Evolutionary conservation across 2,888 invertebrate genomes (phyloP), one percentile per base, ranked within the genome.

Genomic region (Tryphoninae sp.): DNA sequence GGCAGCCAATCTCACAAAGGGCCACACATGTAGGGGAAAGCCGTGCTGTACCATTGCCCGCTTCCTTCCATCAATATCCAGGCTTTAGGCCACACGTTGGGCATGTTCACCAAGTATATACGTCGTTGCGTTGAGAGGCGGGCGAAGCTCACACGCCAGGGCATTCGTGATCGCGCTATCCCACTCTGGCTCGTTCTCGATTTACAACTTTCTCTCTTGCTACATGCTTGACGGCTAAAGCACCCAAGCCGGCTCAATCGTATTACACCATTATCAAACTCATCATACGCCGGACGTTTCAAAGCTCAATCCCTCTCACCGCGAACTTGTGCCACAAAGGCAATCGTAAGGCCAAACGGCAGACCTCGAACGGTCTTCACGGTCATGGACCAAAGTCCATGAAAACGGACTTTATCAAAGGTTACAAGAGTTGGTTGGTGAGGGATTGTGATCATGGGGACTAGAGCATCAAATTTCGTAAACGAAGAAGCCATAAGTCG

Each of bases 241-340:
- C 73, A 61, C 51, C 33, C 23, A 26, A 40, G 49, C 64, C 58
- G 59, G 23, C 64, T 78, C 85, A 83, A 83, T 81, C 82, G 84
- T 87, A 86, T 89, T 88, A 87, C 84, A 85, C 86, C 88, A 87
- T 89, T 80, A 86, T 80, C 84, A 86, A 89, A 88, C 85, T 87
- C 88, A 89, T 90, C 89, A 88, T 88, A 88, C 87, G 86, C 67
- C 81, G 81, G 84, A 83, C 83, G 85, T 85, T 88, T 88, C 86
- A 88, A 88, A 90, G 87, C 87, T 71, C 80, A 83, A 75, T 64
- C 49, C 69, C 64, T 16, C 23, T 16, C 22, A 16, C 23, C 73
- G 51, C 71, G 64, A 55, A 22, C 13, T 33, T 33, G 33, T 55
- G 51, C 51, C 51, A 51, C n/a, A 53, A 64, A 23, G 16, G 49